phyloP scores from a whole-genome alignment of 2,888 invertebrate genomes.

The Synanthedon formicaeformis region DNA sequence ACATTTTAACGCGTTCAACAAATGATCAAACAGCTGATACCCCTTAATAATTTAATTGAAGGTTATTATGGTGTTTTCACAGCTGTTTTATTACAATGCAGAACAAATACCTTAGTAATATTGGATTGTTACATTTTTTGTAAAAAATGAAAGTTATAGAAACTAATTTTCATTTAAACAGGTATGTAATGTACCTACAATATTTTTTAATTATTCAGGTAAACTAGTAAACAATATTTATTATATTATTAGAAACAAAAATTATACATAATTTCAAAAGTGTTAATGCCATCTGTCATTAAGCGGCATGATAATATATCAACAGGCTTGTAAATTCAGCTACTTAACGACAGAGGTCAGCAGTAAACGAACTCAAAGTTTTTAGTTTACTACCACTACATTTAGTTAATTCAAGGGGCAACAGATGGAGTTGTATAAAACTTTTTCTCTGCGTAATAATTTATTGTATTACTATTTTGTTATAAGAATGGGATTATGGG shows the following conservation, averaged over 20 bases:
- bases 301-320: constrained; percentile 2
- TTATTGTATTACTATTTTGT: too few relatives aligned
- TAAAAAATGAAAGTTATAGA: too few relatives aligned
- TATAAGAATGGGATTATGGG: too few relatives aligned
- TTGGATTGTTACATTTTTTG: constrained; percentile 11
- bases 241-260: too few relatives aligned
- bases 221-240: too few relatives aligned
- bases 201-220: too few relatives aligned
- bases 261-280: too few relatives aligned
- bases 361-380: constrained; percentile 24
- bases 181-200: too few relatives aligned
- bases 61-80: constrained; percentile 26
- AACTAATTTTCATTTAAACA: too few relatives aligned
- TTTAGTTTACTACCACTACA: constrained; percentile 27
- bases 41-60: constrained; percentile 19
- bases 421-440: constrained; percentile 48
- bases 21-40: constrained; percentile 22
- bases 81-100: constrained; percentile 25
- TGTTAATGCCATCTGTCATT: constrained; percentile 43
- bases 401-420: constrained; percentile 34
- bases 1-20: not conserved
- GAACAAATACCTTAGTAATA: constrained; percentile 19
- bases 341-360: constrained; percentile 58
- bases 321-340: constrained; percentile 14
- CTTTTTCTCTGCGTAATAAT: not conserved